Evolutionary conservation across 2,888 invertebrate genomes (phyloP).

Genomic region (Conus canariensis): DNA sequence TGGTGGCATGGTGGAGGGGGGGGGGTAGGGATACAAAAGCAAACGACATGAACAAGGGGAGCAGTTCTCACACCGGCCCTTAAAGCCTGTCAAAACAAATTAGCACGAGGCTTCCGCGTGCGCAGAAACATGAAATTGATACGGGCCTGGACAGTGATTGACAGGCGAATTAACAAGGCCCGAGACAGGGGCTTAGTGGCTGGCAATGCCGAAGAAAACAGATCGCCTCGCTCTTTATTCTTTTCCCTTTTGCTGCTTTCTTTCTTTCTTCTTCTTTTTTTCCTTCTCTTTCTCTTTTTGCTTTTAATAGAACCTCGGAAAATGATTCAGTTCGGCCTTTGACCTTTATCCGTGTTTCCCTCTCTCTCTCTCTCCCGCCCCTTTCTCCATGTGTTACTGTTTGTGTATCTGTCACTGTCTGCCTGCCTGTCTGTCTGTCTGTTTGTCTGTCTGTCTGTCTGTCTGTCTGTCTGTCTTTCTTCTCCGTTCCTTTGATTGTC

Average conservation of each 20-base stretch:
- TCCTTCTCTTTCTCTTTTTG: background rate
- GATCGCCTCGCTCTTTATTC: background rate
- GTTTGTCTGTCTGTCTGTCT: background rate
- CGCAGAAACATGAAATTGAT: background rate
- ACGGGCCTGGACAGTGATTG: slow-evolving; percentile 25
- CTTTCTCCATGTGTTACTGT: background rate
- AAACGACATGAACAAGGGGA: background rate
- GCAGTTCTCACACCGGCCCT: background rate
- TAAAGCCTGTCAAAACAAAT: slow-evolving; percentile 37
- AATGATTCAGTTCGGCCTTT: background rate
- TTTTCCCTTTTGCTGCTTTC: background rate
- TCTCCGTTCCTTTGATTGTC: no score
- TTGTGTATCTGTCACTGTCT: no score
- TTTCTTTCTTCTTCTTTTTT: background rate
- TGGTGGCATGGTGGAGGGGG: background rate
- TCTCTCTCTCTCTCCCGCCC: background rate
- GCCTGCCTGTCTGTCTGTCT: background rate
- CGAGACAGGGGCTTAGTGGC: background rate
- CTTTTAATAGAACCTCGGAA: background rate
- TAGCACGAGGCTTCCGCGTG: slow-evolving; percentile 21
- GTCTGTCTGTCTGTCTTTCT: background rate
- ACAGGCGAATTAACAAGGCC: slow-evolving; percentile 30
- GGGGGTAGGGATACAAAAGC: background rate
- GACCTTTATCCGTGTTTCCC: background rate
- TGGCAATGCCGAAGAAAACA: slow-evolving; percentile 16